These are phyloP conservation scores for Metellina segmentata DNA, from an alignment of 2,888 invertebrate genomes.

Conservation along the genomic window DNA sequence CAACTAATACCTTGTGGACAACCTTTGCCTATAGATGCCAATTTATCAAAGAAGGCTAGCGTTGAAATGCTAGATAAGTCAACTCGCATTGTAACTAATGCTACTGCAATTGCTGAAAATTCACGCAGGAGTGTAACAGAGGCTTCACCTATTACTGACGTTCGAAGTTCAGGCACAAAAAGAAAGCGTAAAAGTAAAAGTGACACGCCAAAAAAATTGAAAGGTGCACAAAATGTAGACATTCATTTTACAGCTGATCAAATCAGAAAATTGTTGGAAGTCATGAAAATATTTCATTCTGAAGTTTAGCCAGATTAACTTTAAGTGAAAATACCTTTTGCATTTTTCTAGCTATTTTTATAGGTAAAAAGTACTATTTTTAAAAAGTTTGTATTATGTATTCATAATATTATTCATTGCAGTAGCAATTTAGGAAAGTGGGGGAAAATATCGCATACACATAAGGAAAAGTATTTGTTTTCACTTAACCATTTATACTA, in stretches of 20 bases:
- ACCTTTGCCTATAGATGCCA: neutral
- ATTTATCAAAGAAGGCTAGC: neutral
- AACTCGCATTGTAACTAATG: no score
- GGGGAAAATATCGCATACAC: no score
- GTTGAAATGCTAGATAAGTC: neutral
- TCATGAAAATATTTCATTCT: constrained; percentile 16
- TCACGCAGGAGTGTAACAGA: no score
- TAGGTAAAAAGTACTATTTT: no score
- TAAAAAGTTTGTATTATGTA: no score
- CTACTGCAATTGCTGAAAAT: no score
- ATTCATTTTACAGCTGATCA: constrained; percentile 32
- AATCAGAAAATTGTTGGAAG: constrained; percentile 22
- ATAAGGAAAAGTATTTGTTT: no score
- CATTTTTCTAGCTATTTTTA: neutral
- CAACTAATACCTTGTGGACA: constrained; percentile 33
- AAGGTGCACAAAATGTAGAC: neutral
- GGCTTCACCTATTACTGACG: neutral
- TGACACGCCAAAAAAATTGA: constrained; percentile 10
- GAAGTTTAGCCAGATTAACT: neutral
- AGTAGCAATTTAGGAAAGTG: no score
- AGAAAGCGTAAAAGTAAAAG: constrained; percentile 26
- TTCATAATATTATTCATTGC: no score
- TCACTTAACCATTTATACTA: no score
- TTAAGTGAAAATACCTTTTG: neutral
- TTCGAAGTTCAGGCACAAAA: neutral